Base-by-base conservation (phyloP, 92 coral and sea anemone genomes). In the Zoanthus solanderi region DNA sequence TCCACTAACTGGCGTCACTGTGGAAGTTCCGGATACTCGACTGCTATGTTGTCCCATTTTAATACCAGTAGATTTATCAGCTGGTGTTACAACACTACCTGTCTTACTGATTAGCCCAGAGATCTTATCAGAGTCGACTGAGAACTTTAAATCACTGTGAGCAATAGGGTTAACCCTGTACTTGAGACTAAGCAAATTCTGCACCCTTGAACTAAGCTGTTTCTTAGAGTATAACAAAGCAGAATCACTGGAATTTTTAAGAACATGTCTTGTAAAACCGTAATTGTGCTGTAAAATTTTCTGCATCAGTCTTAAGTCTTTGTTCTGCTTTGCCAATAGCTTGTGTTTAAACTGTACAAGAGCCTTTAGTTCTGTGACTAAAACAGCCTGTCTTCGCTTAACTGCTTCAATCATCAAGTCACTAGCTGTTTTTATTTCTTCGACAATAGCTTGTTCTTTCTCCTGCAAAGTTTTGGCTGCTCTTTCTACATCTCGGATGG, bases 181-280 rank as follows among this genome's bases (percentile, higher is more conserved):
- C 60, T 97, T 97, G 11, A 97, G 90, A 72, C 99, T 97, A 63
- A 97, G 85, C 44, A 97, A 72, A 77, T 97, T 97, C 88, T 97
- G 99, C 34, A 97, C 96, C 78, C 99, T 95, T 16, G 99, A 95
- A 44, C 99, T 96, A 16, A 97, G 98, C 78, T 95, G 99, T 28
- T 94, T 90, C 77, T 95, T 95, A 37, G 97, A 93, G 83, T 95
- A 95, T 57, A 97, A 87, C 85, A 97, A 78, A 3, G 98, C 94
- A 89, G 92, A 90, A 72, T 97, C 98, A 77, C 98, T 97, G 17
- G 97, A 93, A 11, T 92, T 88, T 86, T 94, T 91, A 18, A 97
- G 90, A 30, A 96, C 99, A 76, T 97, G 97, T 78, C 98, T 90
- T 7, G 99, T 93, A 76, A 97, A 97, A 6, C 98, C 99, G 76